Evolutionary conservation across 2,797 vertebrate species (phyloP).

Genomic region (Eulemur albifrons): DNA sequence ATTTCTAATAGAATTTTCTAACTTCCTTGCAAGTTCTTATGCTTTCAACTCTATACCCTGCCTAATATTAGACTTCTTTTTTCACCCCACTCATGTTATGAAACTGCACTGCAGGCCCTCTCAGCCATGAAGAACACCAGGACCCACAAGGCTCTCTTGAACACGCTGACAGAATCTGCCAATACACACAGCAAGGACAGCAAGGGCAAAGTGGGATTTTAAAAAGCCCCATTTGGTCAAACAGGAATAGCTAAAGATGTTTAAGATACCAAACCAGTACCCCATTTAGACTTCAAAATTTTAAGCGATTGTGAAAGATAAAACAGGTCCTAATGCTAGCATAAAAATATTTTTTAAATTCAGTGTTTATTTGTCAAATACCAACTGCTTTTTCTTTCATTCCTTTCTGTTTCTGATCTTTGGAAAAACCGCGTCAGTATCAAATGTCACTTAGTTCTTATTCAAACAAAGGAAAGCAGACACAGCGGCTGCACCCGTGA

Average conservation of each 20-base stretch:
- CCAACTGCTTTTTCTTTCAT: constrained; percentile 80
- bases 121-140: not conserved
- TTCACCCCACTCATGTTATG: not conserved
- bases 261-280: not conserved
- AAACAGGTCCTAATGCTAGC: constrained; percentile 36
- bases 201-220: not conserved
- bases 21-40: not conserved
- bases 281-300: not conserved
- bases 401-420: constrained; percentile 82
- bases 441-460: constrained; percentile 91
- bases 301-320: constrained; percentile 18
- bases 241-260: not conserved
- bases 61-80: not conserved
- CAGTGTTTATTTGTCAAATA: constrained; percentile 76
- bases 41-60: not conserved
- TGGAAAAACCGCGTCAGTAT: constrained; percentile 88
- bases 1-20: not conserved
- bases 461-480: constrained; percentile 95
- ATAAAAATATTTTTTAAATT: constrained; percentile 64
- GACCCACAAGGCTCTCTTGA: not conserved
- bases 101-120: not conserved
- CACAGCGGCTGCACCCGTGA: constrained; percentile 91
- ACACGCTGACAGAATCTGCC: constrained; percentile 21
- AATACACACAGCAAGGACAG: not conserved
- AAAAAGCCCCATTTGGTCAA: not conserved